Evolutionary conservation across 2,797 vertebrate genomes (phyloP).

Genomic region (Brachyalestes nurse): DNA sequence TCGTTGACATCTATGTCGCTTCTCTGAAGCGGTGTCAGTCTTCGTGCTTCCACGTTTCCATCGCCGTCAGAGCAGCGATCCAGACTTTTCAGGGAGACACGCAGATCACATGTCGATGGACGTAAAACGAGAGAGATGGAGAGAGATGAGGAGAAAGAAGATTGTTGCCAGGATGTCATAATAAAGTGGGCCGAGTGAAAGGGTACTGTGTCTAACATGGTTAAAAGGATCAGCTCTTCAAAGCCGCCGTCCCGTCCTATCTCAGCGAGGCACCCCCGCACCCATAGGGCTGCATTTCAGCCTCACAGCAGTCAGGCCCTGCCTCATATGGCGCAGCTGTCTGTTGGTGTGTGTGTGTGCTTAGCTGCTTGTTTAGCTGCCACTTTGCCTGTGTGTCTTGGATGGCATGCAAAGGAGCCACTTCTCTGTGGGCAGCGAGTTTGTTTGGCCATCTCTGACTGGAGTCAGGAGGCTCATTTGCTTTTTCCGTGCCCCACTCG

Average conservation of each 20-base stretch:
- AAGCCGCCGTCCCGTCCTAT: conserved; percentile 50
- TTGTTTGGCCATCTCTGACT: conserved; percentile 24
- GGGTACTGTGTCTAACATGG: conserved; percentile 58
- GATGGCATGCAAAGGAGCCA: conserved; percentile 54
- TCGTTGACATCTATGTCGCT: too few relatives aligned
- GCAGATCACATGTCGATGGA: conserved; percentile 6
- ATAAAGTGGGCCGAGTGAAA: conserved; percentile 57
- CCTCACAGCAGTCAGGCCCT: conserved; percentile 47
- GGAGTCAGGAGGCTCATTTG: conserved; percentile 33
- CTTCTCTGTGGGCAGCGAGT: conserved; percentile 41
- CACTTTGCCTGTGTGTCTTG: conserved; percentile 45
- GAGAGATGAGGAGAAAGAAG: conserved; percentile 7
- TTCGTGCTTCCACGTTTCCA: conserved; percentile 33
- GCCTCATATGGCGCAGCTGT: conserved; percentile 58
- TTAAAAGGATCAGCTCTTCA: conserved; percentile 65
- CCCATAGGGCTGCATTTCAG: conserved; percentile 54
- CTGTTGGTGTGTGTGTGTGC: conserved; percentile 33
- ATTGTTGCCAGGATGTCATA: conserved; percentile 60
- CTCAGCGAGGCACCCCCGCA: conserved; percentile 44
- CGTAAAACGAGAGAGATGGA: conserved; percentile 11
- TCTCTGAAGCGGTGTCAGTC: conserved; percentile 3
- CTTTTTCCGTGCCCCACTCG: conserved; percentile 38
- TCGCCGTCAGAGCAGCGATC: conserved; percentile 45
- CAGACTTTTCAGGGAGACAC: background rate
- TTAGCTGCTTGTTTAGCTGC: conserved; percentile 29